Conservation (phyloP, 2,113 vertebrate genomes). For the Sciurus niger region DNA sequence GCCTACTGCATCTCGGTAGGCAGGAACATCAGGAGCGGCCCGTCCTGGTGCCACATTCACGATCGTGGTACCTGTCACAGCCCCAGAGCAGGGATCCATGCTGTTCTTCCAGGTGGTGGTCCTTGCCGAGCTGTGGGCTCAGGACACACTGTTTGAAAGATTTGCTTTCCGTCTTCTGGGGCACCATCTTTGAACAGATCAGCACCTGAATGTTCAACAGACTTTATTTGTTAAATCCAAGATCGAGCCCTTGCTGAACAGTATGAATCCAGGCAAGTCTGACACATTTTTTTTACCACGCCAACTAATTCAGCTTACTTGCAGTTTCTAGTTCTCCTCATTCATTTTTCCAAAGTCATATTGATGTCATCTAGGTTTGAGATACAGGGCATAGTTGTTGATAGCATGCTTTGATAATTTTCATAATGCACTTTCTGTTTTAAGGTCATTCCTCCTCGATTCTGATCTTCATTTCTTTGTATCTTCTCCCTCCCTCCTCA, state of each 20-base stretch:
- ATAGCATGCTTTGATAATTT: not conserved
- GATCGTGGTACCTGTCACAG: not conserved
- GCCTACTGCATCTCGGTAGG: not conserved
- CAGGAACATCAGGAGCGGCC: not conserved
- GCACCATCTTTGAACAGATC: not conserved
- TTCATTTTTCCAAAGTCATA: not conserved
- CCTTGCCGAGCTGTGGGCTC: not conserved
- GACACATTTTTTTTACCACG: not conserved
- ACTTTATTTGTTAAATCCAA: not conserved
- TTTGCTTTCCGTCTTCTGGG: not conserved
- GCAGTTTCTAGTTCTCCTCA: not conserved
- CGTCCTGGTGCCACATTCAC: not conserved
- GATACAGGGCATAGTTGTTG: not conserved
- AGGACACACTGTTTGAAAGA: not conserved
- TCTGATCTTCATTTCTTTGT: not conserved
- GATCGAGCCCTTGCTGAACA: not conserved
- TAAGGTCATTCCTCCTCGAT: not conserved
- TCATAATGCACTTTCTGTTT: not conserved
- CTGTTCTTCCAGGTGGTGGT: not conserved
- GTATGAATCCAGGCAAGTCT: not conserved
- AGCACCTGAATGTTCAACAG: not conserved
- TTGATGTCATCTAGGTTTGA: not conserved
- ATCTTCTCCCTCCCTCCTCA: not conserved
- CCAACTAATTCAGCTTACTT: not conserved
- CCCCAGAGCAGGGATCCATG: not conserved